These are phyloP conservation scores for Nycticebus coucang DNA, from an alignment of 2,113 vertebrate species.

Conservation along the genomic window DNA sequence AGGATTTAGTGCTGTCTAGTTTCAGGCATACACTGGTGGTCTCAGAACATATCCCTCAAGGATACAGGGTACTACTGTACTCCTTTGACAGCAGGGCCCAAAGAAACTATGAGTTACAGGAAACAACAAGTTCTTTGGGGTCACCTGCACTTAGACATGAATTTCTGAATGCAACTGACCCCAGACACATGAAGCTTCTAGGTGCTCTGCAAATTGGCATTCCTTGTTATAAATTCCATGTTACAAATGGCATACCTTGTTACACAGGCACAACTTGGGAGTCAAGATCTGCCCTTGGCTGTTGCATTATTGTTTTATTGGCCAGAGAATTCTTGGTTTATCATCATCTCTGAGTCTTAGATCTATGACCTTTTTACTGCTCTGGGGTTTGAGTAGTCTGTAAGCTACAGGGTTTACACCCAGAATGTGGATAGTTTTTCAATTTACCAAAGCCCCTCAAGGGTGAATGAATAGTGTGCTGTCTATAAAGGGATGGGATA, in stretches of 20 bases:
- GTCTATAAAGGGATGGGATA: neutral
- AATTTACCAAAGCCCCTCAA: constrained; percentile 13
- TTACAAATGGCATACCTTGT: neutral
- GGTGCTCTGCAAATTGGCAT: neutral
- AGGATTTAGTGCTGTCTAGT: neutral
- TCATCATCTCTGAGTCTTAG: neutral
- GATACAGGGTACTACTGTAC: neutral
- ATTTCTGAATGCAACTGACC: neutral
- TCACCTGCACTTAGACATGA: neutral
- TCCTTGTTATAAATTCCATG: neutral
- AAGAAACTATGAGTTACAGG: neutral
- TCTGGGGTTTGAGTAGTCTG: neutral
- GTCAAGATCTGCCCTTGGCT: neutral
- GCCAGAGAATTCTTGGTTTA: constrained; percentile 16
- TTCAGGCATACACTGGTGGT: neutral
- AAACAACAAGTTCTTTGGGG: neutral
- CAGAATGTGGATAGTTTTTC: neutral
- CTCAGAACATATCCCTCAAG: neutral
- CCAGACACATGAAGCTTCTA: neutral
- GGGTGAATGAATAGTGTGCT: neutral
- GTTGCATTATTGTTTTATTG: neutral
- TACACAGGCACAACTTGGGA: neutral
- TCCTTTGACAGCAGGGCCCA: neutral
- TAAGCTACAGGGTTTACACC: neutral
- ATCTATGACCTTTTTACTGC: neutral